Conservation (phyloP, 2,888 invertebrate species). For the Polymixis flavicincta region DNA sequence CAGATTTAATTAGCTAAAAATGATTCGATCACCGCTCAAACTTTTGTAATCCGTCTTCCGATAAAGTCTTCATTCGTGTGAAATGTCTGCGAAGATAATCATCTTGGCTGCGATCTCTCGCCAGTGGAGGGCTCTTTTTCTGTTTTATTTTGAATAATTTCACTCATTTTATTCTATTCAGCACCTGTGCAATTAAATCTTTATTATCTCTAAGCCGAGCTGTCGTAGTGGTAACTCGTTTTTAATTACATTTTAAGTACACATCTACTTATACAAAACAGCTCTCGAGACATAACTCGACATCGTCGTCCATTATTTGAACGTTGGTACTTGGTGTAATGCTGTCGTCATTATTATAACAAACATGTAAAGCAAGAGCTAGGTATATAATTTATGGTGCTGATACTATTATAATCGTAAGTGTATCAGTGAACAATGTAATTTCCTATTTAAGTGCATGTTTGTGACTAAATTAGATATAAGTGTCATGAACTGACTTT, state of each 20-base stretch:
- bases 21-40: slow-evolving; percentile 49
- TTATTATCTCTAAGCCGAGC: slow-evolving; percentile 78
- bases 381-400: slow-evolving; percentile 56
- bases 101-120: slow-evolving; percentile 56
- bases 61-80: slow-evolving; percentile 58
- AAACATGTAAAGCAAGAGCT: slow-evolving; percentile 66
- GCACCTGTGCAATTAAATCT: slow-evolving; percentile 81
- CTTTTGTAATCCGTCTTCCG: slow-evolving; percentile 60
- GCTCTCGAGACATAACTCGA: slow-evolving; percentile 71
- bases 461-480: slow-evolving; percentile 1
- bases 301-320: slow-evolving; percentile 72
- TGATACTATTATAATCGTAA: slow-evolving; percentile 54
- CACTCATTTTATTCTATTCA: slow-evolving; percentile 70
- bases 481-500: neutral
- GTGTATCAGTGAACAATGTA: slow-evolving; percentile 20
- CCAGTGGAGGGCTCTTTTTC: slow-evolving; percentile 51
- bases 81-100: slow-evolving; percentile 55
- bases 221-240: slow-evolving; percentile 80
- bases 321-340: slow-evolving; percentile 59
- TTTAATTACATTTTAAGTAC: slow-evolving; percentile 84
- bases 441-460: slow-evolving; percentile 8
- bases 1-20: slow-evolving; percentile 46
- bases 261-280: slow-evolving; percentile 73
- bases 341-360: slow-evolving; percentile 70
- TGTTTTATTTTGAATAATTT: slow-evolving; percentile 75